Evolutionary conservation across 2,888 invertebrate species (phyloP).

Genomic region (Griposia aprilina): DNA sequence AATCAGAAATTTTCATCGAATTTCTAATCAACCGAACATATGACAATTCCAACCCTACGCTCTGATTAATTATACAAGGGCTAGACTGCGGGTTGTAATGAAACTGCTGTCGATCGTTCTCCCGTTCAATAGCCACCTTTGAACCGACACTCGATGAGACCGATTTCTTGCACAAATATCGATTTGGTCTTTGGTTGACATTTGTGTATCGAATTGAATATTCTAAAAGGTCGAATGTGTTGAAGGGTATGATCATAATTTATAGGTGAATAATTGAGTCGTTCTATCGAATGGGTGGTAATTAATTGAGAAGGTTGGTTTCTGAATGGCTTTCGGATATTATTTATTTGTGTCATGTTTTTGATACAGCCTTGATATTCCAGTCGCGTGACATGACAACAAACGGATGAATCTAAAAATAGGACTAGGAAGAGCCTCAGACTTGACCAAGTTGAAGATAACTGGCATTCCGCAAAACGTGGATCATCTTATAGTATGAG

Average conservation of each 20-base stretch:
- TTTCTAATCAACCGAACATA: not conserved
- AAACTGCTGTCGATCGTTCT: conserved; percentile 66
- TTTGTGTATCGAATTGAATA: conserved; percentile 9
- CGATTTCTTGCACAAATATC: conserved; percentile 56
- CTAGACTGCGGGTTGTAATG: conserved; percentile 62
- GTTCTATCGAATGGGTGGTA: not conserved
- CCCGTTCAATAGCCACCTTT: conserved; percentile 60
- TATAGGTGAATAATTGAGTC: conserved; percentile 24
- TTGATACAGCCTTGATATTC: not conserved
- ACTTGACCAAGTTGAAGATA: not conserved
- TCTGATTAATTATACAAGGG: conserved; percentile 69
- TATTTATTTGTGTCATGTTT: not conserved
- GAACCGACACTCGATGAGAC: conserved; percentile 59
- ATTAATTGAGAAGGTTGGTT: not conserved
- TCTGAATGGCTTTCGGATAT: not conserved
- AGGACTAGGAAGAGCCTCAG: not conserved
- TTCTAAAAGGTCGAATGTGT: conserved; percentile 3
- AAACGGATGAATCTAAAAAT: not conserved
- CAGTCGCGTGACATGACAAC: not conserved
- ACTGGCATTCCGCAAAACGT: not conserved
- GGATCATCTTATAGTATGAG: rapidly evolving
- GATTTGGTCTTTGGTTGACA: conserved; percentile 32
- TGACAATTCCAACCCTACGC: conserved; percentile 46
- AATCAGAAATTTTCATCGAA: not conserved
- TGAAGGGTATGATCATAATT: conserved; percentile 7